Evolutionary conservation across 1,140 invertebrate species (phyloP).

Genomic region (Lasioglossum baleicum): DNA sequence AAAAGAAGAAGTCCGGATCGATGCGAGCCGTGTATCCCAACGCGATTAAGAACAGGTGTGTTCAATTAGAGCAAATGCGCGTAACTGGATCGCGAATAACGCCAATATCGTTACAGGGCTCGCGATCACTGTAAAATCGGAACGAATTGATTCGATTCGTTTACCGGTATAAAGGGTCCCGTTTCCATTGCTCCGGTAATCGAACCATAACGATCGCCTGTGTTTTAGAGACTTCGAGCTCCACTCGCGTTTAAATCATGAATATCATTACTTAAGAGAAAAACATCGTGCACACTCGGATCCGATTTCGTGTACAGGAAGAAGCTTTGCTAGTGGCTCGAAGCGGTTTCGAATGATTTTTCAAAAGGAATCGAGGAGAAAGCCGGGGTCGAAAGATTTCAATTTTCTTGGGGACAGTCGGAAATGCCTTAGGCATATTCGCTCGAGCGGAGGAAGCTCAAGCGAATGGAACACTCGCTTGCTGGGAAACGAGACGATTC

Average conservation of each 20-base stretch:
- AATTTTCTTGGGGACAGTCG: not conserved
- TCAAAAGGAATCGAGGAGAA: slow-evolving; percentile 4
- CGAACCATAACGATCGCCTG: not conserved
- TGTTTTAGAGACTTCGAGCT: not conserved
- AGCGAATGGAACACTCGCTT: slow-evolving; percentile 26
- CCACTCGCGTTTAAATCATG: not conserved
- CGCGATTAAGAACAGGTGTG: slow-evolving; percentile 30
- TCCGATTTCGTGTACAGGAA: not conserved
- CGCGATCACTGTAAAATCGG: slow-evolving; percentile 18
- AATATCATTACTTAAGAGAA: not conserved
- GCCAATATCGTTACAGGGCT: slow-evolving; percentile 11
- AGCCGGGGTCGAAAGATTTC: slow-evolving; percentile 1
- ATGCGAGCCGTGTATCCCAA: slow-evolving; percentile 5
- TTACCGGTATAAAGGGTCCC: not conserved
- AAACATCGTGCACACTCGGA: not conserved
- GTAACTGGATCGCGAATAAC: slow-evolving; percentile 38
- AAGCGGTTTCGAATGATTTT: slow-evolving; percentile 36
- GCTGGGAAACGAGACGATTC: slow-evolving; percentile 57
- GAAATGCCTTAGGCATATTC: slow-evolving; percentile 41
- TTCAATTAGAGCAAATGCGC: slow-evolving; percentile 26
- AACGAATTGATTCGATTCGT: slow-evolving; percentile 21
- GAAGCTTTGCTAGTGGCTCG: not conserved
- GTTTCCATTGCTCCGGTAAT: not conserved
- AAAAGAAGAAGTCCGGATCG: slow-evolving; percentile 1
- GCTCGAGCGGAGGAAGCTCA: slow-evolving; percentile 3